phyloP scores from a whole-genome alignment of 1,140 invertebrate species.

The Oppia nitens region DNA sequence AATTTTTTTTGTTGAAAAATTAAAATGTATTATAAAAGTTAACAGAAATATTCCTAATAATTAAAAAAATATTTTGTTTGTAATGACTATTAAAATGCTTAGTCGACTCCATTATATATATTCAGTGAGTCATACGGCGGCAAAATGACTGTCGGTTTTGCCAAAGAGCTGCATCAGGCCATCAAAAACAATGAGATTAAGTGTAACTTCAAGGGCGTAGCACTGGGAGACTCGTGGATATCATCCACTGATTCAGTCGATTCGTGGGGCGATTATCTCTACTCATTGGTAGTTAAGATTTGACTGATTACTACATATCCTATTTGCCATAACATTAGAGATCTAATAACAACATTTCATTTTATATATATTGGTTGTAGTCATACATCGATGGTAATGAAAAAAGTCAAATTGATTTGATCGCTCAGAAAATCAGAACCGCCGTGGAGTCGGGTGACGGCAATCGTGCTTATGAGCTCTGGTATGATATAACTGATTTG shows the following conservation, averaged over 20 bases:
- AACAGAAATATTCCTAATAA: too few species aligned
- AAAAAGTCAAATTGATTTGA: conserved; percentile 25
- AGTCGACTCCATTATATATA: conserved; percentile 53
- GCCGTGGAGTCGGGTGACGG: conserved; percentile 32
- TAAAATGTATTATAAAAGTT: too few species aligned
- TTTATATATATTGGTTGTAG: conserved; percentile 27
- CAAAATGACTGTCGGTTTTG: conserved; percentile 71
- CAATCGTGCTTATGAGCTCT: conserved; percentile 40
- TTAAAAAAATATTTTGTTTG: too few species aligned
- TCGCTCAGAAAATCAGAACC: conserved; percentile 26
- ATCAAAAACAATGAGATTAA: conserved; percentile 41
- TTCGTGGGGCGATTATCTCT: conserved; percentile 58
- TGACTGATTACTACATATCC: too few species aligned
- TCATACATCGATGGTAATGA: conserved; percentile 35
- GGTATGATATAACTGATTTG: conserved; percentile 41
- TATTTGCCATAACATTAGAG: background rate
- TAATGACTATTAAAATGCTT: too few species aligned
- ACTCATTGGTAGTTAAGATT: conserved; percentile 42
- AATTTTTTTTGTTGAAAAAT: too few species aligned
- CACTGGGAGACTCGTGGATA: conserved; percentile 69
- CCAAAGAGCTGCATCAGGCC: conserved; percentile 41
- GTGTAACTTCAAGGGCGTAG: conserved; percentile 54
- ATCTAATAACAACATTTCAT: background rate
- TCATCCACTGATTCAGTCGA: conserved; percentile 59
- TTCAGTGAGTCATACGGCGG: conserved; percentile 72